phyloP scores from a whole-genome alignment of 2,113 vertebrate genomes.

The Chelonoidis abingdonii region DNA sequence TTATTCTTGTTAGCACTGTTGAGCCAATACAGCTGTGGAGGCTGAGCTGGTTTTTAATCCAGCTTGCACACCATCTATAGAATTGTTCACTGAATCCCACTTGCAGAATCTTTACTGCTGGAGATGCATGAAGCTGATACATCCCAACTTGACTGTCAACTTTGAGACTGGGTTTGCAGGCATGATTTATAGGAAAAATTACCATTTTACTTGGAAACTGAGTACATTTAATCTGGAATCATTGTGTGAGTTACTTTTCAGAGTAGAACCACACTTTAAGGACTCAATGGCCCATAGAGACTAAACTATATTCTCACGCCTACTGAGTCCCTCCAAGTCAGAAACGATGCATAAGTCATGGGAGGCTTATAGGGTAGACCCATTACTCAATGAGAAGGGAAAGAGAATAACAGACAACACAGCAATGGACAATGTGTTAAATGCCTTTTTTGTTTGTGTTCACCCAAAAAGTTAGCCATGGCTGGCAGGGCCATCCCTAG shows the following conservation, averaged over 20 bases:
- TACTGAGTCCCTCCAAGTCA: not conserved
- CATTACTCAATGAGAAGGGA: not conserved
- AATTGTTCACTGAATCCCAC: not conserved
- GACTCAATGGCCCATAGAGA: not conserved
- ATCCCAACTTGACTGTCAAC: not conserved
- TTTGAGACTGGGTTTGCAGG: not conserved
- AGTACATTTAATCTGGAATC: not conserved
- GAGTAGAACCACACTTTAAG: not conserved
- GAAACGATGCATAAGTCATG: not conserved
- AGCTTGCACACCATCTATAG: slow-evolving; percentile 11
- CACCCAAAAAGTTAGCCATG: not conserved
- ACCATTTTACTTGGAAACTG: not conserved
- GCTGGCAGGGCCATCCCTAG: too few species aligned
- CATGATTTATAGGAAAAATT: not conserved
- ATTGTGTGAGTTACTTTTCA: not conserved
- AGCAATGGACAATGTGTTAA: not conserved
- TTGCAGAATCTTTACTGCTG: not conserved
- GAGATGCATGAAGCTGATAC: not conserved
- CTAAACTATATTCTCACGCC: not conserved
- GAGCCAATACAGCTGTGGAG: not conserved
- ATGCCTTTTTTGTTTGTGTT: not conserved
- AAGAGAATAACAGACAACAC: not conserved
- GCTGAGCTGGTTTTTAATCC: not conserved
- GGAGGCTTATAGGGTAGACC: not conserved
- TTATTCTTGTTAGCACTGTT: slow-evolving; percentile 29